phyloP scores from a whole-genome alignment of 1,140 invertebrate genomes.

The Caenorhabditis remanei region DNA sequence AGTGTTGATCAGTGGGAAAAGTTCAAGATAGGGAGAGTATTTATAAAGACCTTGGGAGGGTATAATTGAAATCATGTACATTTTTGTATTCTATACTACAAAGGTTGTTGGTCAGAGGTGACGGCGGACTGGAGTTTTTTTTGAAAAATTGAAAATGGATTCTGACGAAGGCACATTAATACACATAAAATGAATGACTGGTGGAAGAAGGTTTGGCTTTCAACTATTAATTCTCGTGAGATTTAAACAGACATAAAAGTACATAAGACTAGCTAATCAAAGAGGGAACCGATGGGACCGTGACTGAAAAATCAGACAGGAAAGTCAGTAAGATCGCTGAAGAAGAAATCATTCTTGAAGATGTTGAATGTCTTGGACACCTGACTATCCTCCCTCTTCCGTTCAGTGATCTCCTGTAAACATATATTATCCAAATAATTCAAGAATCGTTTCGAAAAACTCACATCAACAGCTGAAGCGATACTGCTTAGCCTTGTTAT shows the following conservation, averaged over 20 bases:
- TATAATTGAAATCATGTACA: constrained; percentile 6
- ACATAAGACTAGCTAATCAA: constrained; percentile 15
- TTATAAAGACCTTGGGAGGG: not conserved
- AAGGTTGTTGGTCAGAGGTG: not conserved
- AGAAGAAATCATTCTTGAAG: constrained; percentile 59
- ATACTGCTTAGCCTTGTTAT: constrained; percentile 48
- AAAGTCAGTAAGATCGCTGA: constrained; percentile 52
- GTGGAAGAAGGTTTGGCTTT: not conserved
- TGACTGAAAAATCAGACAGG: constrained; percentile 1
- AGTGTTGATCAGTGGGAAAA: not conserved
- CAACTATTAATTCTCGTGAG: not conserved
- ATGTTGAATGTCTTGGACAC: constrained; percentile 61
- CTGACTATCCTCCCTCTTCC: constrained; percentile 57
- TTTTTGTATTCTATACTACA: constrained; percentile 13
- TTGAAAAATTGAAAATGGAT: not conserved
- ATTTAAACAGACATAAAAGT: not conserved
- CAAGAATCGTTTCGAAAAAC: not conserved
- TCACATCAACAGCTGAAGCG: constrained; percentile 54
- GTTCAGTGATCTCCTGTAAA: constrained; percentile 59
- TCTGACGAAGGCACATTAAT: constrained; percentile 19
- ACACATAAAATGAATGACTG: constrained; percentile 45
- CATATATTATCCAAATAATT: constrained; percentile 29
- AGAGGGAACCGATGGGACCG: not conserved
- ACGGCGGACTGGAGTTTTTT: not conserved
- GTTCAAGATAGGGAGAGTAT: not conserved